Percentiles rank a stretch among this genome's conserved stretches.
Evolutionary conservation across 2,888 invertebrate genomes (phyloP).

Genomic region (Anodontia alba): DNA sequence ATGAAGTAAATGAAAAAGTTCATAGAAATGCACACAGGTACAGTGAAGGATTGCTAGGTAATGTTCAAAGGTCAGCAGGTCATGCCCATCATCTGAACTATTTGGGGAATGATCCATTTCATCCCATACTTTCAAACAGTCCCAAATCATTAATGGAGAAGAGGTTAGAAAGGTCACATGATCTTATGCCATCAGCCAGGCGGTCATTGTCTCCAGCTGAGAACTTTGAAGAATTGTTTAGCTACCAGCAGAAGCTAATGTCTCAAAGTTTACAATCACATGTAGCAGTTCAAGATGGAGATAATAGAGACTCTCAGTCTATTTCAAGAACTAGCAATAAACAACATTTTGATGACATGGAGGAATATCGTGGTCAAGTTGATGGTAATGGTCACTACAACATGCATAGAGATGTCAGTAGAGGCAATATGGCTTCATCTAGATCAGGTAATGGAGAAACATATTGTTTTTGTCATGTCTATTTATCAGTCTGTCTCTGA

Average conservation of each 20-base stretch:
- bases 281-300: not conserved
- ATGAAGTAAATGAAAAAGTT: constrained; percentile 9
- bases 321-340: not conserved
- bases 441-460: not conserved
- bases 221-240: not conserved
- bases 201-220: not conserved
- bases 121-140: not conserved
- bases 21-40: not conserved
- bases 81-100: not conserved
- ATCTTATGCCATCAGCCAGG: not conserved
- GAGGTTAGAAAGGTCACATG: not conserved
- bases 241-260: not conserved
- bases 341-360: not conserved
- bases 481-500: too few species aligned
- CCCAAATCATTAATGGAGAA: not conserved
- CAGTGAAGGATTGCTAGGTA: constrained; percentile 24
- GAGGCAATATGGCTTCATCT: not conserved
- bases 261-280: not conserved
- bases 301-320: not conserved
- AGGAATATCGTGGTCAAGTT: not conserved
- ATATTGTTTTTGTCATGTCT: too few species aligned
- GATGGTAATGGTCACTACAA: not conserved
- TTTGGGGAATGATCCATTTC: not conserved
- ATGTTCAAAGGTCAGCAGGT: constrained; percentile 10
- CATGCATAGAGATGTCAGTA: not conserved